A percentile compares a stretch with the other conserved stretches of the same genome.
Conservation (phyloP, 2,113 vertebrate species). For the Poicephalus meyeri region DNA sequence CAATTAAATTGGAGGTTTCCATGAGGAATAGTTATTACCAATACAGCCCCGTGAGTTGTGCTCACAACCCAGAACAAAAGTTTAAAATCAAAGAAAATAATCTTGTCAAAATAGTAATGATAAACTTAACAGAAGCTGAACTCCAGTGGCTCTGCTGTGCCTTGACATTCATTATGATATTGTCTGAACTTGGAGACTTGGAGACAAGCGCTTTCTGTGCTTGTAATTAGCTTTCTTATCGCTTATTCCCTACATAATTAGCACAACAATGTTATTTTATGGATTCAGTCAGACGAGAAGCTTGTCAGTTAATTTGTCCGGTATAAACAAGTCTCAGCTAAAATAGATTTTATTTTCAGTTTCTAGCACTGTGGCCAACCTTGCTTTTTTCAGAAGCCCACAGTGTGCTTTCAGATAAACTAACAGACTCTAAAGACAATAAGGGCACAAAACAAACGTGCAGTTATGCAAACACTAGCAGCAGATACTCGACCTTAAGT, state of each 20-base stretch:
- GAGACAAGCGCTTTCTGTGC: constrained; percentile 1
- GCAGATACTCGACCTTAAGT: neutral
- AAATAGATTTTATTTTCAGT: constrained; percentile 7
- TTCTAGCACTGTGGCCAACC: neutral
- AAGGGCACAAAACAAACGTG: neutral
- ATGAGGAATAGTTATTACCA: constrained; percentile 14
- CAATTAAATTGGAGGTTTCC: constrained; percentile 39
- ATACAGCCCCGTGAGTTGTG: neutral
- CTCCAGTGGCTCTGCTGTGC: constrained; percentile 21
- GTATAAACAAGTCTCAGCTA: neutral
- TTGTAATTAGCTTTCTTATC: constrained; percentile 65
- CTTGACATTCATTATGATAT: constrained; percentile 33
- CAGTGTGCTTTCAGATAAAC: neutral
- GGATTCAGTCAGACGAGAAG: constrained; percentile 18
- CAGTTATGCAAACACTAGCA: neutral
- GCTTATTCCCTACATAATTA: constrained; percentile 59
- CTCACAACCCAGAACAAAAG: constrained; percentile 18
- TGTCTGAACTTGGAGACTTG: constrained; percentile 25
- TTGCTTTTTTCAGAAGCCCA: neutral
- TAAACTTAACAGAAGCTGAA: constrained; percentile 4
- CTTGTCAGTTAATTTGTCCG: constrained; percentile 9
- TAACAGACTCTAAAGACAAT: neutral
- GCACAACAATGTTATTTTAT: neutral
- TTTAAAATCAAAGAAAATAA: constrained; percentile 44
- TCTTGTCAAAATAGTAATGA: constrained; percentile 33